These are phyloP conservation scores for Megalurothrips usitatus DNA, from an alignment of 2,888 invertebrate species.

Conservation along the genomic window DNA sequence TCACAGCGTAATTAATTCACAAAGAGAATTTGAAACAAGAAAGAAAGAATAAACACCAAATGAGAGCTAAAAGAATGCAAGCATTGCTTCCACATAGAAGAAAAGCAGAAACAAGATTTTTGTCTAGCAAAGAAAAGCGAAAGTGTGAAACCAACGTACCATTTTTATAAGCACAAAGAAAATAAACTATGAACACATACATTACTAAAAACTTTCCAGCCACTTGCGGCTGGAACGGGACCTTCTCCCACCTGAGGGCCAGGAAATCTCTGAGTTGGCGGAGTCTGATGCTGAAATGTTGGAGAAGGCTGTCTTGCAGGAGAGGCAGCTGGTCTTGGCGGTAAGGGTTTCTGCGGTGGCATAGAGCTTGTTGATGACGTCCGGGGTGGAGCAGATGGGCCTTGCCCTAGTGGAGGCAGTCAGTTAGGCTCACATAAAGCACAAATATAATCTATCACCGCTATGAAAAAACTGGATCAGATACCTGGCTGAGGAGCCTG, in stretches of 20 bases:
- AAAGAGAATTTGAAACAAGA: not conserved
- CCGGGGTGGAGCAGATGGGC: constrained; percentile 9
- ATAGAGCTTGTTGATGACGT: not conserved
- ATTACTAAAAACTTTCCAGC: constrained; percentile 8
- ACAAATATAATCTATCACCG: not conserved
- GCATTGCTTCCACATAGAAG: no score
- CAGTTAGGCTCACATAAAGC: not conserved
- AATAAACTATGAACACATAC: not conserved
- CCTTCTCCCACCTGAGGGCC: not conserved
- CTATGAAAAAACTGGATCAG: no score
- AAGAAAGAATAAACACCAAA: not conserved
- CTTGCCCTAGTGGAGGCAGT: constrained; percentile 31
- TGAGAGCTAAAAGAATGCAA: no score
- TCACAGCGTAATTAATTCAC: not conserved
- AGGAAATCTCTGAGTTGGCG: not conserved
- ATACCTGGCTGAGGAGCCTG: constrained; percentile 7
- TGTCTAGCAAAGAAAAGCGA: not conserved
- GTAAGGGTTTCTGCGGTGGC: constrained; percentile 21
- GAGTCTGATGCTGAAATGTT: not conserved
- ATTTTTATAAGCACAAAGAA: not conserved
- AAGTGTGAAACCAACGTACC: not conserved
- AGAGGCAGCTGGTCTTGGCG: constrained; percentile 3
- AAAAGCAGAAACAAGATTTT: no score
- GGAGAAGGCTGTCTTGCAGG: constrained; percentile 1
- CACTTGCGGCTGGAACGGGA: not conserved